A percentile compares a stretch with the other conserved stretches of the same genome.
phyloP scores from a whole-genome alignment of 1,140 invertebrate species.

The Mercenaria mercenaria region DNA sequence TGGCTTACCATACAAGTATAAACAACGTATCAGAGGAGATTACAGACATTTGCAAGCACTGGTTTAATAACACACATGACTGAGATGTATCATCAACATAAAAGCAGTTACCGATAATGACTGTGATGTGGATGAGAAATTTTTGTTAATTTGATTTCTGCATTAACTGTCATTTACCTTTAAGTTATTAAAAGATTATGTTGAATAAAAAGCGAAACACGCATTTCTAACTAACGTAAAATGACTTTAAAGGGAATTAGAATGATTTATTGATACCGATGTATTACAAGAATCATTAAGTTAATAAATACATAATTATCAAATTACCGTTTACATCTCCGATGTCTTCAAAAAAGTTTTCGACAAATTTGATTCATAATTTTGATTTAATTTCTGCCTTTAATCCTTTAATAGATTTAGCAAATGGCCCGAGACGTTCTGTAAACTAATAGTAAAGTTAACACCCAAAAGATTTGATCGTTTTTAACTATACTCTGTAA shows the following conservation, averaged over 20 bases:
- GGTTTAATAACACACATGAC: too few species aligned
- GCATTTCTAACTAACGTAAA: too few species aligned
- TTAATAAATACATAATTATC: slow-evolving; percentile 47
- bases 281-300: not conserved
- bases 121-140: too few species aligned
- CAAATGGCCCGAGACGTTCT: not conserved
- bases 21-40: too few species aligned
- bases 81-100: too few species aligned
- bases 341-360: not conserved
- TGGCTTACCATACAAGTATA: too few species aligned
- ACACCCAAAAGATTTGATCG: too few species aligned
- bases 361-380: slow-evolving; percentile 16
- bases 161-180: not conserved
- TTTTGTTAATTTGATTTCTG: not conserved
- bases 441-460: not conserved
- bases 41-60: too few species aligned
- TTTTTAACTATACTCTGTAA: too few species aligned
- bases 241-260: not conserved
- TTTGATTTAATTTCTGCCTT: slow-evolving; percentile 2
- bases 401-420: slow-evolving; percentile 40
- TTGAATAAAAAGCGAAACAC: not conserved
- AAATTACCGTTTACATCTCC: slow-evolving; percentile 2
- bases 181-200: not conserved
- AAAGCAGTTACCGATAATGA: too few species aligned
- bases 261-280: slow-evolving; percentile 42